phyloP scores from a whole-genome alignment of 1,140 invertebrate species.

The Nasonia giraulti region DNA sequence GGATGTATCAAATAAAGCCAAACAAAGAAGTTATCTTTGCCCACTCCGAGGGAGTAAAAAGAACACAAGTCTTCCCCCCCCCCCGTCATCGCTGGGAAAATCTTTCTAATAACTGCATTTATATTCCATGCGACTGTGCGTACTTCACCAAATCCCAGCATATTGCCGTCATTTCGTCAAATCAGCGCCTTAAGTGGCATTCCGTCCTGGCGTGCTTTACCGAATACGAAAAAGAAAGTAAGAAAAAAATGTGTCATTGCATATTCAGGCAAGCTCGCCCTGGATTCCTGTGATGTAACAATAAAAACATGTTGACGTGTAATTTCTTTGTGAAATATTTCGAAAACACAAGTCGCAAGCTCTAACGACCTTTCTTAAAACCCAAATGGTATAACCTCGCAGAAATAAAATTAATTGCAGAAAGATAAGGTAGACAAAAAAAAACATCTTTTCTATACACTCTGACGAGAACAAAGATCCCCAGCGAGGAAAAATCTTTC shows the following conservation, averaged over 20 bases:
- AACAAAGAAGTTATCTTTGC: too few species aligned
- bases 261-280: slow-evolving; percentile 50
- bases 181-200: slow-evolving; percentile 55
- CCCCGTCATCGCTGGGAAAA: slow-evolving; percentile 31
- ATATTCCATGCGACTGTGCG: slow-evolving; percentile 62
- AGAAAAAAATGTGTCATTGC: slow-evolving; percentile 60
- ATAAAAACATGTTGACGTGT: too few species aligned
- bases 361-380: too few species aligned
- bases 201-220: slow-evolving; percentile 43
- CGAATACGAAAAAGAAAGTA: slow-evolving; percentile 17
- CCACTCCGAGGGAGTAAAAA: neutral
- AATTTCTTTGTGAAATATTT: too few species aligned
- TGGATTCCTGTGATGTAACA: neutral
- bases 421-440: too few species aligned
- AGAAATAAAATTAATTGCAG: too few species aligned
- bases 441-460: neutral
- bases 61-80: neutral
- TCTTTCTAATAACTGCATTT: slow-evolving; percentile 67
- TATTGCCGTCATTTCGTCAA: slow-evolving; percentile 57
- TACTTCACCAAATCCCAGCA: slow-evolving; percentile 56
- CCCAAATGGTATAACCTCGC: too few species aligned
- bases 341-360: too few species aligned
- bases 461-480: neutral
- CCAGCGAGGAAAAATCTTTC: neutral
- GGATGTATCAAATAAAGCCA: neutral